A percentile compares a stretch with the other conserved stretches of the same genome.
These are phyloP conservation scores for Micromesistius poutassou DNA, from an alignment of 2,797 vertebrate genomes.

Conservation along the genomic window DNA sequence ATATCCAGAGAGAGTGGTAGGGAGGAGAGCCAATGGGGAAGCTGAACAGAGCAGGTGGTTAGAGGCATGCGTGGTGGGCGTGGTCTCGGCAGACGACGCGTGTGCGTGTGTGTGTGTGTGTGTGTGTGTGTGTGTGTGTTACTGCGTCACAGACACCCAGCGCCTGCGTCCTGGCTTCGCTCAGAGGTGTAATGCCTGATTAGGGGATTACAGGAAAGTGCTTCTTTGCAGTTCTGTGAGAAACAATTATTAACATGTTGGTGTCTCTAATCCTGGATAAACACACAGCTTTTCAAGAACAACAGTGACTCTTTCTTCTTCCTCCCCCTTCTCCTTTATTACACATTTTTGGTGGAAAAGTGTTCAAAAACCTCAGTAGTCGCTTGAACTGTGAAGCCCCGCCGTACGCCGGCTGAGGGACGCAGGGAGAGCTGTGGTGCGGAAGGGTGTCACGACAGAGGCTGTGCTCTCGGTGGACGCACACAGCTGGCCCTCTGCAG, in stretches of 20 bases:
- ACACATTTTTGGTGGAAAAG: not conserved
- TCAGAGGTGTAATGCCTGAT: constrained; percentile 88
- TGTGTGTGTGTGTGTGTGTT: not conserved
- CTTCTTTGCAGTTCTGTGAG: constrained; percentile 85
- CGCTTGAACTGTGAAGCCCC: constrained; percentile 78
- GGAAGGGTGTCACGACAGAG: constrained; percentile 67
- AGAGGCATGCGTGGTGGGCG: constrained; percentile 37
- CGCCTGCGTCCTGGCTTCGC: constrained; percentile 76
- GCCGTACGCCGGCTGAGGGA: constrained; percentile 65
- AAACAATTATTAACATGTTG: constrained; percentile 89
- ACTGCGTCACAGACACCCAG: constrained; percentile 60
- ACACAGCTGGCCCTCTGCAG: constrained; percentile 41
- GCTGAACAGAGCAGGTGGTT: constrained; percentile 42
- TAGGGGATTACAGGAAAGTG: constrained; percentile 86
- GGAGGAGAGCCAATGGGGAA: constrained; percentile 17
- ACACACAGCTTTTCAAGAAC: constrained; percentile 86
- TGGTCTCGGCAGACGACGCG: constrained; percentile 47
- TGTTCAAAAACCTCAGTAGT: constrained; percentile 71
- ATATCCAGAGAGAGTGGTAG: not conserved
- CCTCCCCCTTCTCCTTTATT: constrained; percentile 12
- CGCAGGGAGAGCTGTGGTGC: constrained; percentile 61
- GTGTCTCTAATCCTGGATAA: constrained; percentile 88
- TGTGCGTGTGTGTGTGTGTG: too few species aligned
- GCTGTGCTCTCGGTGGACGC: constrained; percentile 58
- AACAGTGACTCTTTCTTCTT: constrained; percentile 71